Evolutionary conservation across 2,888 invertebrate genomes (phyloP).

Genomic region (Pristionchus maxplancki): DNA sequence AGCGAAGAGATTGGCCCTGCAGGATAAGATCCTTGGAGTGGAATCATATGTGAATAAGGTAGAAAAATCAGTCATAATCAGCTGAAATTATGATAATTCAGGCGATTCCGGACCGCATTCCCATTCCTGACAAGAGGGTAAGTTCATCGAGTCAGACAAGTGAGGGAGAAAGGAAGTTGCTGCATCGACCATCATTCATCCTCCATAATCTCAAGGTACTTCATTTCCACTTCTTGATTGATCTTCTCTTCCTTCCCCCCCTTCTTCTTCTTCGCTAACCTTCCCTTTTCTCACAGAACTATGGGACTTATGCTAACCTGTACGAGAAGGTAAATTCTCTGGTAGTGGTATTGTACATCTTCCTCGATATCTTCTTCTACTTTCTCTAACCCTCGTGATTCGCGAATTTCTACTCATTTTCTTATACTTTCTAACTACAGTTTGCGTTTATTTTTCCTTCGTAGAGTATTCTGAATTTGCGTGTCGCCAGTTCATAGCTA

Average conservation of each 20-base stretch:
- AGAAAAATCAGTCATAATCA: background rate
- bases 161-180: conserved; percentile 58
- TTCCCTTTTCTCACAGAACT: conserved; percentile 21
- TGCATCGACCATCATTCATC: conserved; percentile 71
- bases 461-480: background rate
- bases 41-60: conserved; percentile 50
- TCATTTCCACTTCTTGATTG: conserved; percentile 1
- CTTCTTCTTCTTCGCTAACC: background rate
- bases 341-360: background rate
- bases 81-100: background rate
- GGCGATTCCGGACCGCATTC: conserved; percentile 46
- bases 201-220: conserved; percentile 68
- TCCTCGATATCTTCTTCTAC: background rate
- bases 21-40: conserved; percentile 86
- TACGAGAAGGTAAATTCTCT: conserved; percentile 46
- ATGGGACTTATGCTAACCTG: conserved; percentile 45
- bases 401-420: background rate
- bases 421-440: background rate
- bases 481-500: background rate
- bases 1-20: conserved; percentile 91
- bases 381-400: conserved; percentile 35
- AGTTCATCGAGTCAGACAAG: conserved; percentile 45
- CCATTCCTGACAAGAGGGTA: background rate
- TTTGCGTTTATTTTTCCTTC: background rate
- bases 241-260: background rate